Evolutionary conservation across 1,140 invertebrate genomes (phyloP), one percentile per base, ranked within the genome.

Genomic region (Aphelinus certus): DNA sequence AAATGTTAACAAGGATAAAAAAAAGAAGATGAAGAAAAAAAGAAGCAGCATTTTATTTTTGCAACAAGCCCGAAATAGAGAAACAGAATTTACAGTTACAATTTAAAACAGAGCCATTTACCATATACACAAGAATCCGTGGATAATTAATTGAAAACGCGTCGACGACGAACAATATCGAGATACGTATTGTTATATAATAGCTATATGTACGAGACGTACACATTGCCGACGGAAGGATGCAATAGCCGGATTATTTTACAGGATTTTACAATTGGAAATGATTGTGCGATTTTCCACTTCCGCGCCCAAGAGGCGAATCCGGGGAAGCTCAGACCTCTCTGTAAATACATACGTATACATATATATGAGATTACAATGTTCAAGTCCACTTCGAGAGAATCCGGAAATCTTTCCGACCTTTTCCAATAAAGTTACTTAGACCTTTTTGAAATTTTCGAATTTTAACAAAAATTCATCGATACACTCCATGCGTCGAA

Each of bases 1-100:
- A 85, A 81, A 85, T 85, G 81, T 85, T 85, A 84, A 83, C 80
- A 2, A 55, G 55, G 42, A 67, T 26, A 67, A 67, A 55, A 55
- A 67, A 67, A 55, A 26, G 26, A 26, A 26, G 26, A 26, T 26
- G 26, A 55, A 10, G 48, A 67, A 45, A 43, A 5, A 71, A 72
- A 53, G 2, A 51, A 69, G 42, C 70, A 76, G 45, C 64, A 65
- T 76, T 76, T 76, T 73, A 76, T 76, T 76, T 76, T 76, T 76
- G 60, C 75, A 76, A 76, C 62, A 76, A 72, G 47, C 63, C 68
- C 57, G n/a, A 67, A 71, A 71, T 67, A 76, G 66, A 72, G 45
- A 58, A 72, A 67, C 57, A 71, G 49, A 72, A 72, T 69, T 60
- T 69, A 76, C 66, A 76, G 64, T 71, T 76, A 72, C 65, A 62